These are phyloP conservation scores for Tethea ocularis DNA, from an alignment of 2,888 invertebrate species.

Conservation along the genomic window DNA sequence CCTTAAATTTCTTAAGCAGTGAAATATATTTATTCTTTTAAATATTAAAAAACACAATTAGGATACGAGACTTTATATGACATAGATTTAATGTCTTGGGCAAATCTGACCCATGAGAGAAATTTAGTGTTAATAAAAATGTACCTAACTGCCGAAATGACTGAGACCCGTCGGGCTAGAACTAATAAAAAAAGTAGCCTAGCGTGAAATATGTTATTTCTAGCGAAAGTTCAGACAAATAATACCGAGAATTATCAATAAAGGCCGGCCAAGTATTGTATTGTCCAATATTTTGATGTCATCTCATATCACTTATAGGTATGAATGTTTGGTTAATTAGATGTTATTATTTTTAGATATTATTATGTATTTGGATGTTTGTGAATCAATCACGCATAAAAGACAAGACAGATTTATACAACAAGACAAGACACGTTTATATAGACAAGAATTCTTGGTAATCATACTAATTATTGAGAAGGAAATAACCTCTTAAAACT, in stretches of 20 bases:
- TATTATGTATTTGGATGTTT: too few relatives aligned
- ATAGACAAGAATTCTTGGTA: not conserved
- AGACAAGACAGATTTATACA: too few relatives aligned
- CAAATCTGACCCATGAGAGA: not conserved
- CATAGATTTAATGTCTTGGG: not conserved
- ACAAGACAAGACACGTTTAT: too few relatives aligned
- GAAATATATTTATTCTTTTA: not conserved
- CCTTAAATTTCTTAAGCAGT: not conserved
- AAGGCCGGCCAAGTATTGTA: too few relatives aligned
- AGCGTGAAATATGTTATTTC: not conserved
- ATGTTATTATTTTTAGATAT: too few relatives aligned
- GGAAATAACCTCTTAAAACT: not conserved
- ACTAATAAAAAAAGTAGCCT: not conserved
- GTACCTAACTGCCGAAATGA: conserved; percentile 1
- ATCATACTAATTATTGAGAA: not conserved
- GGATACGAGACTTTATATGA: not conserved
- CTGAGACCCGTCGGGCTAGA: not conserved
- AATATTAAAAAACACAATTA: not conserved
- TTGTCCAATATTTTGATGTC: too few relatives aligned
- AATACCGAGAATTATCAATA: not conserved
- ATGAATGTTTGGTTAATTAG: too few relatives aligned
- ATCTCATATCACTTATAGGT: too few relatives aligned
- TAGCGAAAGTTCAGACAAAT: not conserved
- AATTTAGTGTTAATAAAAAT: not conserved
- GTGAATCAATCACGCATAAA: too few relatives aligned